These are phyloP conservation scores for Pseudochromis fuscus DNA, from an alignment of 2,797 vertebrate genomes.

Conservation along the genomic window DNA sequence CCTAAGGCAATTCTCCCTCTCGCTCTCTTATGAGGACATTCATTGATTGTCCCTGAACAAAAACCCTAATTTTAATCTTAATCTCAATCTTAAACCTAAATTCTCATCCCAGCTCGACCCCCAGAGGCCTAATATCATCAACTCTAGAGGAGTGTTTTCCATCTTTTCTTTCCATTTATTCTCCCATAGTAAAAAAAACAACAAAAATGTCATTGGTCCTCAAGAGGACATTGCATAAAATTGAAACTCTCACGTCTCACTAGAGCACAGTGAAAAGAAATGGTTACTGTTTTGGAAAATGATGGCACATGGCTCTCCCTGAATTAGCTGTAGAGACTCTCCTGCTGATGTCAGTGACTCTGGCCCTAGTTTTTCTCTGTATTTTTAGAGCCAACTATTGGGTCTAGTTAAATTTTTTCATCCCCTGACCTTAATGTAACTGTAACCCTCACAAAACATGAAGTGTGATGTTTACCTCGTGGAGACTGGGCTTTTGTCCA, in stretches of 20 bases:
- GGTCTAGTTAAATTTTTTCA: not conserved
- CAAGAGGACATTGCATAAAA: too few species aligned
- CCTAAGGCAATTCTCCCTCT: conserved; percentile 17
- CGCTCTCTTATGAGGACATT: conserved; percentile 8
- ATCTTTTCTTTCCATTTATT: too few species aligned
- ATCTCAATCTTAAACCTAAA: conserved; percentile 22
- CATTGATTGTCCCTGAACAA: not conserved
- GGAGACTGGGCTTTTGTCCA: not conserved
- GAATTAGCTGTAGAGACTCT: too few species aligned
- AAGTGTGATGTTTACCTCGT: not conserved
- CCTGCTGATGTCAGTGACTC: too few species aligned
- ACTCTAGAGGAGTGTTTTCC: too few species aligned
- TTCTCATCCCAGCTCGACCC: conserved; percentile 11
- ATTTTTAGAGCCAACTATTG: not conserved
- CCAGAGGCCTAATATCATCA: not conserved
- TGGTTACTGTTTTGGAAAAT: not conserved
- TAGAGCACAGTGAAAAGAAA: not conserved
- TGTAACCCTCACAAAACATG: not conserved
- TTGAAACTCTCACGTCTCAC: too few species aligned
- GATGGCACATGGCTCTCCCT: not conserved
- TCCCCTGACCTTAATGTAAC: not conserved
- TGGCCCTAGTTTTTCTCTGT: not conserved
- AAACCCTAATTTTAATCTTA: conserved; percentile 11
- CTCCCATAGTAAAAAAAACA: too few species aligned
- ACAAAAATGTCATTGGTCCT: too few species aligned